Conservation (phyloP, 2,113 vertebrate species). For the Pyrgilauda ruficollis region DNA sequence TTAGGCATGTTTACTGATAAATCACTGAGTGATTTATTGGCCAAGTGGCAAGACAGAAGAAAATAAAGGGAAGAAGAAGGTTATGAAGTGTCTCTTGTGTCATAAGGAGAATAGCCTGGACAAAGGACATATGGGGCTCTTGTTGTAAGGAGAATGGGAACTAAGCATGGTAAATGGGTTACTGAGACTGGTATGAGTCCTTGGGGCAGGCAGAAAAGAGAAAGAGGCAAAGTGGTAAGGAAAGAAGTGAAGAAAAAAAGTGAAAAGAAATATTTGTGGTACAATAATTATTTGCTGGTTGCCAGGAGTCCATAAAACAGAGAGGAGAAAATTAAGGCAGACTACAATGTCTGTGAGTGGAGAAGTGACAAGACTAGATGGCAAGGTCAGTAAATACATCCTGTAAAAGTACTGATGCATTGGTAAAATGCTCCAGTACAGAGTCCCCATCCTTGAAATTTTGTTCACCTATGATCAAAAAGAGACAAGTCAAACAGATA, state of each 20-base stretch:
- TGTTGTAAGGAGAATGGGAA: neutral
- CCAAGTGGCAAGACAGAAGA: neutral
- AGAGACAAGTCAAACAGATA: neutral
- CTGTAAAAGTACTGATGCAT: neutral
- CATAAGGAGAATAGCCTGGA: neutral
- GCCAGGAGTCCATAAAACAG: neutral
- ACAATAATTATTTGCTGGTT: neutral
- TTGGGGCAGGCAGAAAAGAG: neutral
- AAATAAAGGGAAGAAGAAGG: neutral
- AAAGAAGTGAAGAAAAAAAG: neutral
- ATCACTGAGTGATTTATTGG: neutral
- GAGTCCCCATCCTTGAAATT: neutral
- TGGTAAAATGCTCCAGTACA: neutral
- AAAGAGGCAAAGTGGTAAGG: neutral
- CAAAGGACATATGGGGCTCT: neutral
- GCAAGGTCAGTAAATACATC: neutral
- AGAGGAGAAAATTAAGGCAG: neutral
- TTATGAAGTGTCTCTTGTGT: neutral
- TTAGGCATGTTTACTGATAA: neutral
- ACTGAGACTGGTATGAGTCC: neutral
- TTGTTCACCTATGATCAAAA: neutral
- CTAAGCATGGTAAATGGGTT: neutral
- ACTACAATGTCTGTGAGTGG: neutral
- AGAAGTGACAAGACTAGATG: neutral
- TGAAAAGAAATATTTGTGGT: neutral